phyloP scores from a whole-genome alignment of 2,113 vertebrate species.

The Zosterops borbonicus region DNA sequence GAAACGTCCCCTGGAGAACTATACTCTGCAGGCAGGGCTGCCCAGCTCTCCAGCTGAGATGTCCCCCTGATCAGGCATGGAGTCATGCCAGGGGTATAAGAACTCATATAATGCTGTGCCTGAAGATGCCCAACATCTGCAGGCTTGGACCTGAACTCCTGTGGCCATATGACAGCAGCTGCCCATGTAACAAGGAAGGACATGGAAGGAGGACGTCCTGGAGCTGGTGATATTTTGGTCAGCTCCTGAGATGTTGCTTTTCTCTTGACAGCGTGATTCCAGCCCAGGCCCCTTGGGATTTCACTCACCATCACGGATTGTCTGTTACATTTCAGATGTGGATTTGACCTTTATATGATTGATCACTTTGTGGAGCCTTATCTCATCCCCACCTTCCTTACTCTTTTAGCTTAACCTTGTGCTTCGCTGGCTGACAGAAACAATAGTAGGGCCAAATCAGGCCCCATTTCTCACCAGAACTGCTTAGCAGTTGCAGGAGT shows the following conservation, averaged over 20 bases:
- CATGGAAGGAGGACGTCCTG: background rate
- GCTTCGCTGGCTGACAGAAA: background rate
- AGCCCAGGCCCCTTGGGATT: background rate
- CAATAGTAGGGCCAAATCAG: background rate
- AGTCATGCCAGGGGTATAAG: background rate
- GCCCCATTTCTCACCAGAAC: background rate
- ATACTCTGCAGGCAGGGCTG: background rate
- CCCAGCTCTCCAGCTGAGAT: background rate
- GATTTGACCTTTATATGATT: background rate
- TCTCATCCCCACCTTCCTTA: background rate
- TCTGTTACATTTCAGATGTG: background rate
- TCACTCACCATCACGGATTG: background rate
- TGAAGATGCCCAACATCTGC: fast-evolving
- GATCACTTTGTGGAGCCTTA: background rate
- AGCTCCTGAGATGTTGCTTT: background rate
- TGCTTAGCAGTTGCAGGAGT: background rate
- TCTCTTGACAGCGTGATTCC: background rate
- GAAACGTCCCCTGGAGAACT: background rate
- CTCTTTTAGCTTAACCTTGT: background rate
- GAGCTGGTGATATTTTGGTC: background rate
- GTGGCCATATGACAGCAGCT: background rate
- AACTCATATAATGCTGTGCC: background rate
- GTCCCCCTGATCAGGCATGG: background rate
- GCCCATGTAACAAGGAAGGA: background rate
- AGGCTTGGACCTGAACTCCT: background rate